phyloP scores from a whole-genome alignment of 2,797 vertebrate genomes.

The Schizothorax lantsangensis region DNA sequence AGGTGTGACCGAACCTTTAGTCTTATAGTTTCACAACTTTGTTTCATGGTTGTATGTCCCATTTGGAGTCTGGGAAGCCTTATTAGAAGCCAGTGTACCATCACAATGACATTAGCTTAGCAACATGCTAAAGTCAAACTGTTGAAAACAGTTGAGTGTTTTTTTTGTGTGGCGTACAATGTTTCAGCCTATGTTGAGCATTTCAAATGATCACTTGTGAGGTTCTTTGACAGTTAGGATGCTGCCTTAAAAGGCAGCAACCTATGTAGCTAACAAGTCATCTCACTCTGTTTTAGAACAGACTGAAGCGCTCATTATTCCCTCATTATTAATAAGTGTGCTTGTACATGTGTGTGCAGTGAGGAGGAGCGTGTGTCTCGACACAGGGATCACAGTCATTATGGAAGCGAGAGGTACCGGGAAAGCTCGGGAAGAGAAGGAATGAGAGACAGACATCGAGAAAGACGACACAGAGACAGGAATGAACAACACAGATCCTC shows the following conservation, averaged over 20 bases:
- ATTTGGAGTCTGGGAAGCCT: neutral
- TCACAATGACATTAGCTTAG: neutral
- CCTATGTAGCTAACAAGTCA: neutral
- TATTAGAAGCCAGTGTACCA: neutral
- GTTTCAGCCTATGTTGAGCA: neutral
- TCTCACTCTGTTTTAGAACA: neutral
- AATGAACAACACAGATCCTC: constrained; percentile 58
- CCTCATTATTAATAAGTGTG: neutral
- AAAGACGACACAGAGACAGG: constrained; percentile 74
- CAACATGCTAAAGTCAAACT: neutral
- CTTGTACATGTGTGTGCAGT: constrained; percentile 66
- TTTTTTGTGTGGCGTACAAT: neutral
- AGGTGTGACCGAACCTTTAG: neutral
- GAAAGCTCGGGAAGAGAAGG: constrained; percentile 77
- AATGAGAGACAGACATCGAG: constrained; percentile 80
- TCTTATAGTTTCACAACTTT: neutral
- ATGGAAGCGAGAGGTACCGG: constrained; percentile 79
- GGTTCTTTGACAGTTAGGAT: neutral
- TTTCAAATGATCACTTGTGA: neutral
- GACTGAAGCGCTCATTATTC: neutral
- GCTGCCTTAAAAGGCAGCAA: neutral
- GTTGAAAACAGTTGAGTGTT: neutral
- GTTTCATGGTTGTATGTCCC: neutral
- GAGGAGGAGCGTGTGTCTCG: constrained; percentile 77
- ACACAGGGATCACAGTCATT: constrained; percentile 77